A percentile compares a stretch with the other conserved stretches of the same genome.
These are phyloP conservation scores for Platyura marginata DNA, from an alignment of 1,140 invertebrate species.

Conservation along the genomic window DNA sequence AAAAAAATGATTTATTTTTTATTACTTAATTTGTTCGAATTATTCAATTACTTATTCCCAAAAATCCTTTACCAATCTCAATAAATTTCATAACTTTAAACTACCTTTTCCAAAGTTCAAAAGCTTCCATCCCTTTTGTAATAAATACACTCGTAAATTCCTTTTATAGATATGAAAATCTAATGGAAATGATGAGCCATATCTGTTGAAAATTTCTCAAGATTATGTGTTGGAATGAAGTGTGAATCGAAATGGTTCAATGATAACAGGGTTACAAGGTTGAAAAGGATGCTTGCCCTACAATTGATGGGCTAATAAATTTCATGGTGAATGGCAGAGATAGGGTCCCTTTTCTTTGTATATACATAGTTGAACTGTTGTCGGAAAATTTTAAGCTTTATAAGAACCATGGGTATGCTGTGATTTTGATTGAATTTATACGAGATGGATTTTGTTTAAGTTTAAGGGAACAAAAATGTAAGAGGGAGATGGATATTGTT, in stretches of 20 bases:
- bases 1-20: no score
- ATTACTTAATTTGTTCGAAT: no score
- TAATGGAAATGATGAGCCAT: not conserved
- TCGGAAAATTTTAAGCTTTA: not conserved
- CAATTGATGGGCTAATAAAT: not conserved
- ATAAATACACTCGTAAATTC: not conserved
- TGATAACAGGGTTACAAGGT: not conserved
- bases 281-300: not conserved
- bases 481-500: no score
- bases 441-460: no score
- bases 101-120: not conserved
- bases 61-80: not conserved
- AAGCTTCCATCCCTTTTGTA: not conserved
- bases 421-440: not conserved
- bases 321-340: not conserved
- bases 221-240: not conserved
- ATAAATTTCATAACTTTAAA: not conserved
- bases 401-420: not conserved
- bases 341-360: not conserved
- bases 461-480: no score
- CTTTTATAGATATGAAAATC: not conserved
- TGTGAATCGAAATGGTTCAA: not conserved
- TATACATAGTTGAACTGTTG: not conserved
- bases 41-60: no score
- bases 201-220: not conserved